Base-by-base conservation (phyloP, 2,113 vertebrate genomes). In the Grus americana region DNA sequence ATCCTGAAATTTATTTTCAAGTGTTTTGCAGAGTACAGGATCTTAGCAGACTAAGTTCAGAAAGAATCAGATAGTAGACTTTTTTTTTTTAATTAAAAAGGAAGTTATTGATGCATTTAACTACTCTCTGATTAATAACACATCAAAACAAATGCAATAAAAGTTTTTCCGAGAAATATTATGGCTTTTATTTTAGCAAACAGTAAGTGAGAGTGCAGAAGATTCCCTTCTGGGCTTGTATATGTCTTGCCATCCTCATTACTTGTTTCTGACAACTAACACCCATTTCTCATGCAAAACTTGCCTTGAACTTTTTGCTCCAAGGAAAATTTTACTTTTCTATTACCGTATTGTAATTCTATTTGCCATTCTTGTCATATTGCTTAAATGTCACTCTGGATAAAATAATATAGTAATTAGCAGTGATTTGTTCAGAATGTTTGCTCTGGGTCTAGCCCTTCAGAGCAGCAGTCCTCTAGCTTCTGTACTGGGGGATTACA, bases 321-420 rank as follows among this genome's bases (percentile, higher is more conserved):
- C 68, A 76, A 88, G 81, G 34, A 72, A 92, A 97, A 91, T 47
- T 15, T 50, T 93, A 38, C 49, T 85, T 92, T 93, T 96, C 75
- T 84, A 76, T 73, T 73, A 52, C 18, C 2, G 1, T 44, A 29
- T 55, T 62, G 57, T 84, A 94, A 96, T 94, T 93, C 20, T 34
- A 75, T 81, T 90, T 90, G 81, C 94, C 76, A 83, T 87, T 72
- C 52, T 90, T 95, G 67, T 92, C 79, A 83, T 86, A 80, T 67
- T 89, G 34, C 70, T 88, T 93, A 73, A 84, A 96, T 83, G 46
- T 80, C 78, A 74, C 62, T 95, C 74, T 78, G 58, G 34, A 92
- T 38, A 63, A 94, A 96, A 88, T 87, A 66, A 81, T 78, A 79
- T 10, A 88, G 24, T 74, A 96, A 89, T 97, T 86, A 96, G 19